These are phyloP conservation scores for Rhizoglyphus robini DNA, from an alignment of 1,140 invertebrate genomes.

Conservation along the genomic window DNA sequence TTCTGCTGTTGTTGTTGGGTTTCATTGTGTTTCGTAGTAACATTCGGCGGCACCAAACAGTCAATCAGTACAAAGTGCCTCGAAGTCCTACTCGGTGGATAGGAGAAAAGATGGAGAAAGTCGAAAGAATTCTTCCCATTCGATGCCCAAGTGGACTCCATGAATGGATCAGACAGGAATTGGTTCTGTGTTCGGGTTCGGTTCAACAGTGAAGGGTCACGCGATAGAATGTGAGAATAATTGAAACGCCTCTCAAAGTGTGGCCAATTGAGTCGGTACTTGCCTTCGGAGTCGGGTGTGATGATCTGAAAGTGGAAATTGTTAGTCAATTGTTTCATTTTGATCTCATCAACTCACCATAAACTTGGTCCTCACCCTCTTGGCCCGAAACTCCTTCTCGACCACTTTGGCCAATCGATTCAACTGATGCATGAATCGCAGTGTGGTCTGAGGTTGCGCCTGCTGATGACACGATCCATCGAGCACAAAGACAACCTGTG, in stretches of 20 bases:
- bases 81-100: neutral
- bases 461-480: slow-evolving; percentile 2
- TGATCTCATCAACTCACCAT: neutral
- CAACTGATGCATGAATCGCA: neutral
- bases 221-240: neutral
- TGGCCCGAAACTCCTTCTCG: slow-evolving; percentile 7
- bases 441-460: neutral
- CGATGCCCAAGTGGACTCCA: neutral
- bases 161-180: neutral
- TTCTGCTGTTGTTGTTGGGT: neutral
- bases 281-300: neutral
- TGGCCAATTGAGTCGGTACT: neutral
- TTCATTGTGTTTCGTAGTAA: neutral
- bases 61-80: slow-evolving; percentile 4
- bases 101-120: slow-evolving; percentile 2
- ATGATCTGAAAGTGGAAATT: neutral
- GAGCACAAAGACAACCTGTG: slow-evolving; percentile 6
- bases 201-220: neutral
- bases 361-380: neutral
- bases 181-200: too few species aligned
- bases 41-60: neutral
- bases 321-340: neutral
- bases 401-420: neutral
- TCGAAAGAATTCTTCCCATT: neutral
- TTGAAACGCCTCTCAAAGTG: neutral